Base-by-base conservation (phyloP, 2,888 invertebrate genomes). In the Drosophila kambysellisi region DNA sequence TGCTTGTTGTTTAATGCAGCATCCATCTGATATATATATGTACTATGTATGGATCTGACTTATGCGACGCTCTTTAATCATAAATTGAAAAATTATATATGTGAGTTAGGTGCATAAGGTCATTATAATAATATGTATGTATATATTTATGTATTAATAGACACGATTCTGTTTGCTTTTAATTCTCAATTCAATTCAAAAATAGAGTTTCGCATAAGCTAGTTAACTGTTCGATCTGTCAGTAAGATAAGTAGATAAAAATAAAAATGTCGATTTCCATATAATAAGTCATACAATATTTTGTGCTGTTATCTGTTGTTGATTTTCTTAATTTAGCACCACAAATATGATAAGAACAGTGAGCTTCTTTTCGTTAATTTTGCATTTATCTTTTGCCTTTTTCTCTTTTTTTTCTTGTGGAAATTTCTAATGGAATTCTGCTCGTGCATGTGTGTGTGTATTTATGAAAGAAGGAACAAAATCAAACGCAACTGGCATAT, bases 341-440 rank as follows among this genome's bases (percentile, higher is more conserved):
- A 77, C 74, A 71, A 54, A 78, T 77, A 72, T 46, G 68, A 69
- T 63, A 83, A 54, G 64, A 79, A 82, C 61, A 37, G 61, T 79
- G 66, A 76, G 74, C 81, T 85, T 74, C 70, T 82, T 72, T 63
- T 71, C 56, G 48, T 61, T 54, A 50, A 61, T 48, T 60, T 61
- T 88, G 65, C 43, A 57, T 61, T 62, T 63, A 35, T 62, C 43
- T 68, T 41, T 69, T 71, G 65, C 54, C 65, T 59, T 46, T 20
- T 46, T n/a, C n/a, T 12, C 0, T 43, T 41, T 43, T 15, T 25
- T 46, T 54, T 29, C 51, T 70, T 70, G 70, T 76, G 69, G 71
- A 81, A 81, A 81, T 74, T 86, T 86, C 71, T 86, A 81, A 89
- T 89, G 83, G 89, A 90, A 87, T 89, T 86, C 62, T 71, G 71